These are phyloP conservation scores for Struthio camelus DNA, from an alignment of 2,113 vertebrate genomes.

Conservation along the genomic window DNA sequence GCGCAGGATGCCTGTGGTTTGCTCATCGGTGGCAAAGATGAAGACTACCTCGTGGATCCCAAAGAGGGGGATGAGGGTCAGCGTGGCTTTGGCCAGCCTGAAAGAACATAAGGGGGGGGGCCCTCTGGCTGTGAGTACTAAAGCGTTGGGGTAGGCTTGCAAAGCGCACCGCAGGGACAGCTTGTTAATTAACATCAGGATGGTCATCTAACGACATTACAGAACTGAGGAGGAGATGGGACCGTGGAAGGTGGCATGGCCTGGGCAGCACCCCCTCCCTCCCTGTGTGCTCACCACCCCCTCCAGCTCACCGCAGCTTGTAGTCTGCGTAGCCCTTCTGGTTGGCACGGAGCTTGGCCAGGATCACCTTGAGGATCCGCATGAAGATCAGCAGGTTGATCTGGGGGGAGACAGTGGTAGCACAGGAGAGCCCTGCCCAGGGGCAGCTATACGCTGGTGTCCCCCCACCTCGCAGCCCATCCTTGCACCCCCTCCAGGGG, in stretches of 20 bases:
- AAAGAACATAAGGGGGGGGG: not conserved
- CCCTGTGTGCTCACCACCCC: too few relatives aligned
- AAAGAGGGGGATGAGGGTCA: conserved; percentile 85
- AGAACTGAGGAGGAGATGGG: not conserved
- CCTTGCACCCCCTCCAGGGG: not conserved
- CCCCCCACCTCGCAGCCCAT: not conserved
- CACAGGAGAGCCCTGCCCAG: not conserved
- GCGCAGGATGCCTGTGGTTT: conserved; percentile 80
- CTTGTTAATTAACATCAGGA: not conserved
- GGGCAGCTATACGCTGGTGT: not conserved
- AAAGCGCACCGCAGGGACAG: not conserved
- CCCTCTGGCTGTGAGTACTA: fast-evolving
- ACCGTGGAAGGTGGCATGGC: not conserved
- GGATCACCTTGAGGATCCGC: conserved; percentile 81
- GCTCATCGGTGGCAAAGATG: conserved; percentile 83
- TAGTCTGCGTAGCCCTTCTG: conserved; percentile 80
- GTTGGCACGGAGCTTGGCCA: conserved; percentile 83
- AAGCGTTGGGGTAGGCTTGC: not conserved
- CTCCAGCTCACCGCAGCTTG: conserved; percentile 75
- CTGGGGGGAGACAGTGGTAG: not conserved
- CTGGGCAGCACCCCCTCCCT: not conserved
- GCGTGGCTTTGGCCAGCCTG: conserved; percentile 84
- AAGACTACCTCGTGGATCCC: conserved; percentile 85
- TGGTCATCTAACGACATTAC: fast-evolving
- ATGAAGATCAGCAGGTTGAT: conserved; percentile 77